Base-by-base conservation (phyloP, 2,888 invertebrate species). In the Hesperia comma region DNA sequence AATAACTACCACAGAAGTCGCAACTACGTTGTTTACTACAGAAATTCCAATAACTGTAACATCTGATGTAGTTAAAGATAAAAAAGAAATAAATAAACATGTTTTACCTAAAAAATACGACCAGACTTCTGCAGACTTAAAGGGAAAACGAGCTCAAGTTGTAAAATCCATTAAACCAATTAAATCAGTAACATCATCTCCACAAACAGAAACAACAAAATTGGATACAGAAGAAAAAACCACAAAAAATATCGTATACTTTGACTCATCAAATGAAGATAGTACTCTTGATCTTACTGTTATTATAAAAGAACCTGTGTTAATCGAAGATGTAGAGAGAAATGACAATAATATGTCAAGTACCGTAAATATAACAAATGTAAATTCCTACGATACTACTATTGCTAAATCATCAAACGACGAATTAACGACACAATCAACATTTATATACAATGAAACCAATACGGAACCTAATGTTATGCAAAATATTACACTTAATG, bases 91-190 rank as follows among this genome's bases (percentile, higher is more conserved):
- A 60, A 53, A 71, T 0, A 90, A 90, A 75, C 71, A 75, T 51
- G 68, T 71, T 40, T 70, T 82, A 51, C 90, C 89, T 0, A 92
- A 92, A 70, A 92, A 92, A 74, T 90, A 91, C 67, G 83, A 75
- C 55, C 81, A 85, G 33, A 90, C 88, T 76, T 72, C 77, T 6
- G 74, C 82, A 62, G 84, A 86, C 32, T 68, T 73, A 0, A 88
- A 90, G 72, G 75, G 61, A 15, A 88, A 87, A 54, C 57, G 49
- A 43, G 60, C 40, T 14, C 61, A 49, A 12, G 15, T 51, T 8
- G n/a, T 12, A 15, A 56, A 46, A 51, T 6, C 32, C 5, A 7
- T 41, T 8, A 61, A 61, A 12, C 8, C 55, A 12, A 33, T 17
- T 21, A 68, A 62, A 62, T 57, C 61, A 4, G 57, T 19, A 19